phyloP scores from a whole-genome alignment of 2,888 invertebrate species.

The Chirona hameri region DNA sequence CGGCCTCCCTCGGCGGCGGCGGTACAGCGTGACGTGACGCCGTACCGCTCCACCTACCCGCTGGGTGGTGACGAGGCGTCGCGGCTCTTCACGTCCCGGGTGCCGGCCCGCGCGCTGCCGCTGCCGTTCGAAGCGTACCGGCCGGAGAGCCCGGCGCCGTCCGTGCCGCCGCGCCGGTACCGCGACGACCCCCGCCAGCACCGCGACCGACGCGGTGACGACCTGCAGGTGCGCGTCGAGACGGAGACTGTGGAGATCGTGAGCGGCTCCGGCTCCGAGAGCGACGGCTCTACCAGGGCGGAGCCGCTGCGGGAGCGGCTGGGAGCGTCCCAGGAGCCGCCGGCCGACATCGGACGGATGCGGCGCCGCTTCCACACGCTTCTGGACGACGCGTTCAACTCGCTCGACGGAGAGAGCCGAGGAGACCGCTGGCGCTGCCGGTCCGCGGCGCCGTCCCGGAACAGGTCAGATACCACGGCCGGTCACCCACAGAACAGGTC shows the following conservation, averaged over 20 bases:
- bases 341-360: slow-evolving; percentile 46
- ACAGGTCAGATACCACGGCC: slow-evolving; percentile 35
- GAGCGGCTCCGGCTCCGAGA: background rate
- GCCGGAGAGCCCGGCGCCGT: slow-evolving; percentile 1
- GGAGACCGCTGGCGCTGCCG: slow-evolving; percentile 37
- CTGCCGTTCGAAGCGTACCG: background rate
- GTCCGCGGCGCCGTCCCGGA: slow-evolving; percentile 34
- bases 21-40: background rate
- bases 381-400: slow-evolving; percentile 72
- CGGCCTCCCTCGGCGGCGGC: background rate
- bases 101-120: slow-evolving; percentile 7
- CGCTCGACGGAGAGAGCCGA: slow-evolving; percentile 44
- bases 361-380: slow-evolving; percentile 70
- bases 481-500: too few relatives aligned
- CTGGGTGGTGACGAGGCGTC: background rate
- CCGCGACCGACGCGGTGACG: background rate
- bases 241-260: slow-evolving; percentile 6
- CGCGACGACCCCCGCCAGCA: too few relatives aligned
- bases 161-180: slow-evolving; percentile 12
- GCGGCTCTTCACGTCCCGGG: background rate
- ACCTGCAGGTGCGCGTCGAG: slow-evolving; percentile 4
- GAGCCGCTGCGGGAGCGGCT: slow-evolving; percentile 1
- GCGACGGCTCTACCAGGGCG: background rate
- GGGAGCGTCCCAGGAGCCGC: background rate
- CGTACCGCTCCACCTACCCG: slow-evolving; percentile 4